A percentile compares a stretch with the other conserved stretches of the same genome.
phyloP scores from a whole-genome alignment of 2,797 vertebrate species.

The Psittacula derbiana region DNA sequence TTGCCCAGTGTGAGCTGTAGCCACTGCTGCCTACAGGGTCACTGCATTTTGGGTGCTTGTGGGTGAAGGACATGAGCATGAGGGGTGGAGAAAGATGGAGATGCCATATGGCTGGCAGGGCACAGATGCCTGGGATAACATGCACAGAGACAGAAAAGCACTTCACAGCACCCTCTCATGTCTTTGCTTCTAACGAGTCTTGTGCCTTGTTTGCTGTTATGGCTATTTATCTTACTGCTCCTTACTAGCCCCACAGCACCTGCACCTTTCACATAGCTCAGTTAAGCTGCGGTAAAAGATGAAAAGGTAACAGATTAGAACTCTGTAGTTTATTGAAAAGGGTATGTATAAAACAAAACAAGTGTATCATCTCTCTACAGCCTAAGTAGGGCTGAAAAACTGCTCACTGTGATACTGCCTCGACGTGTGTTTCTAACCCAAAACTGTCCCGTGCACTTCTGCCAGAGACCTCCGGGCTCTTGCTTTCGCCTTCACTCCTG shows the following conservation, averaged over 20 bases:
- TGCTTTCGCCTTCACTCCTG: neutral
- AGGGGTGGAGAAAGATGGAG: neutral
- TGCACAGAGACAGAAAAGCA: accelerated
- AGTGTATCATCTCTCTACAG: neutral
- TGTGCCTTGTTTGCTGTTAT: neutral
- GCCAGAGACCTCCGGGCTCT: neutral
- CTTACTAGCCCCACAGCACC: neutral
- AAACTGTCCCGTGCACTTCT: neutral
- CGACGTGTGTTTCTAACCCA: neutral
- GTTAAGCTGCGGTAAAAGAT: neutral
- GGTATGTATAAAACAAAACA: neutral
- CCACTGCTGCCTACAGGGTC: neutral
- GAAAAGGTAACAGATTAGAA: neutral
- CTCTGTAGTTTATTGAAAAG: neutral
- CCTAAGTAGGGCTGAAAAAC: neutral
- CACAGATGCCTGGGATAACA: accelerated
- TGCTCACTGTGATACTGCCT: neutral
- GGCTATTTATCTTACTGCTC: neutral
- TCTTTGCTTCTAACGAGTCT: neutral
- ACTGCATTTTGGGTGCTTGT: accelerated
- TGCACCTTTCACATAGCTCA: neutral
- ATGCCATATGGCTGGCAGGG: neutral
- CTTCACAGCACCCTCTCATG: neutral
- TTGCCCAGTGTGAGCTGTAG: neutral
- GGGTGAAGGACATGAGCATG: neutral